Evolutionary conservation across 2,113 vertebrate genomes (phyloP).

Genomic region (Trematocara variabile): DNA sequence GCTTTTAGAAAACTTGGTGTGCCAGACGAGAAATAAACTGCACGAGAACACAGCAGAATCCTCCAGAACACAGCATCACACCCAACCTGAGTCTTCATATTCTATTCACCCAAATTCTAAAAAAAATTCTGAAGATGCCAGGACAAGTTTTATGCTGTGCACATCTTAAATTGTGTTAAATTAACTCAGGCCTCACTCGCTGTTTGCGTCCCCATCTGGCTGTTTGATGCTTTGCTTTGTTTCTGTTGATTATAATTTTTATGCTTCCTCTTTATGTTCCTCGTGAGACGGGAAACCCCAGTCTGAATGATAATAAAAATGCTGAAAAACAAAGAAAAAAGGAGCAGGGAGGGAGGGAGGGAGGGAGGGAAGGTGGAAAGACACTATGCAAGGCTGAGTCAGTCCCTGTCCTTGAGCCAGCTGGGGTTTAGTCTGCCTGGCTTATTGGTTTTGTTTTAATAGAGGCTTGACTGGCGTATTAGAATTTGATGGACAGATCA

Average conservation of each 20-base stretch:
- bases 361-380: background rate
- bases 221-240: background rate
- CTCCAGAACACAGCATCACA: background rate
- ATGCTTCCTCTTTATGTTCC: background rate
- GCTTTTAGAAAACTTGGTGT: background rate
- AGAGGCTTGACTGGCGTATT: background rate
- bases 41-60: background rate
- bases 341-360: background rate
- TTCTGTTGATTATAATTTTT: background rate
- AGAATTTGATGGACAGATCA: constrained; percentile 9
- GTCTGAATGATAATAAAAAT: background rate
- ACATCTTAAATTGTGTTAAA: background rate
- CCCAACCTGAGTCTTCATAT: background rate
- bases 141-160: background rate
- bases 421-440: background rate
- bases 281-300: background rate
- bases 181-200: background rate
- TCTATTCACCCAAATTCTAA: background rate
- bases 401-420: background rate
- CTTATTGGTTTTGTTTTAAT: background rate
- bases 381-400: background rate
- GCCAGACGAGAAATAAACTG: background rate
- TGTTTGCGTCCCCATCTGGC: background rate
- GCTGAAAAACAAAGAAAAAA: background rate
- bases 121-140: background rate